Conservation (phyloP, 2,797 vertebrate genomes). For the Pipistrellus pygmaeus region DNA sequence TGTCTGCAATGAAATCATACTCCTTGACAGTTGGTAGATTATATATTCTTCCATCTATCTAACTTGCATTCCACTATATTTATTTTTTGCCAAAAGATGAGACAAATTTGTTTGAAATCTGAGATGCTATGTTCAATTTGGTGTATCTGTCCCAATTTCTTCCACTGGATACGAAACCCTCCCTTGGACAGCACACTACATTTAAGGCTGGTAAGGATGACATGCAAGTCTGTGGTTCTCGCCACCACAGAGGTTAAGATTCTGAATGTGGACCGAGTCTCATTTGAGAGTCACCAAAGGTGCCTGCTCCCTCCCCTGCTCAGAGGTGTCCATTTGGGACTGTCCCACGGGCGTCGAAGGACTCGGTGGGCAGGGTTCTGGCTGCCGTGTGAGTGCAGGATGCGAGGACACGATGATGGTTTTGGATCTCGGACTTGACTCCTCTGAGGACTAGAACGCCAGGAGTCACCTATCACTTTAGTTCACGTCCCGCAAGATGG, state of each 20-base stretch:
- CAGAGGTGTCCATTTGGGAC: constrained; percentile 61
- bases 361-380: constrained; percentile 1
- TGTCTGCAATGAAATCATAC: constrained; percentile 82
- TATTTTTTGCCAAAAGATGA: constrained; percentile 86
- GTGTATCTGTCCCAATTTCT: constrained; percentile 77
- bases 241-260: constrained; percentile 21
- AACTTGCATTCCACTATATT: constrained; percentile 90
- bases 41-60: constrained; percentile 85
- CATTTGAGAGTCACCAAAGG: constrained; percentile 57
- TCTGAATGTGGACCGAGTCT: constrained; percentile 48
- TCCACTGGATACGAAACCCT: constrained; percentile 77
- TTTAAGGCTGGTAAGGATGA: constrained; percentile 53
- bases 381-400: not conserved
- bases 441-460: constrained; percentile 40
- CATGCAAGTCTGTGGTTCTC: constrained; percentile 9
- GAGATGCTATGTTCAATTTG: constrained; percentile 82
- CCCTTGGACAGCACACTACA: constrained; percentile 78
- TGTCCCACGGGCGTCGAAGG: not conserved
- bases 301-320: constrained; percentile 57
- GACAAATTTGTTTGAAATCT: constrained; percentile 82
- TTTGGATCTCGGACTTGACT: constrained; percentile 62
- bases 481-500: constrained; percentile 67
- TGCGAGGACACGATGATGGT: not conserved
- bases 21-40: constrained; percentile 87
- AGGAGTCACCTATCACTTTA: constrained; percentile 69